Evolutionary conservation across 2,113 vertebrate genomes (phyloP), one percentile per base, ranked within the genome.

Genomic region (Gymnobelideus leadbeateri): DNA sequence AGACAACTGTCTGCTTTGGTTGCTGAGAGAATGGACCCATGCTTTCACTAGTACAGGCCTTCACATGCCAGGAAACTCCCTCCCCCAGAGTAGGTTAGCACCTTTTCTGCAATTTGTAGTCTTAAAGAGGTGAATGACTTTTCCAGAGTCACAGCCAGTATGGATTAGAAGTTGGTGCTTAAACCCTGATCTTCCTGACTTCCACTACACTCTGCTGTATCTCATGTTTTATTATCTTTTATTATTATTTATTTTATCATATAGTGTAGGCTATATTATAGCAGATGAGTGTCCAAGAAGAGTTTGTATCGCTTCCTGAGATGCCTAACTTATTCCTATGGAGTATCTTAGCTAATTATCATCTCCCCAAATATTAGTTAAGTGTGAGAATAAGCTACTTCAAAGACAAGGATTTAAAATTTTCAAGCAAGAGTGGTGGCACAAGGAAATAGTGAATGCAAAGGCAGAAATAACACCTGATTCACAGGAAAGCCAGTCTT

Each of bases 391-490:
- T 84, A 43, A 84, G 19, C 16, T 43, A 84, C 68, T 16, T 84
- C 68, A 43, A 10, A 4, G 0, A 1, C 3, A 0, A 0, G n/a
- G 12, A 77, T 12, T 25, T 31, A 46, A 68, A 14, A 28, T 51
- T 91, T 89, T 49, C 37, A 51, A 37, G 53, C n/a, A 92, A 37
- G 51, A 43, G 3, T 8, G 19, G 55, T 10, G 43, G 47, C 21
- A 53, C 0, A 10, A 0, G 37, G 47, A 93, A 84, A 21, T 43
- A 84, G 68, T 84, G 68, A 84, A 84, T 84, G 37, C 37, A 43
- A 84, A 3, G 3, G 25, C 3, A 25, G 37, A 57, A 68, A 94
- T 21, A n/a, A 51, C 68, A 47, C 23, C 6, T 92, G 52, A 94
- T 9, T 57, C 25, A 8, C 0, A 10, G 31, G 57, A 55, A 96